phyloP scores from a whole-genome alignment of 2,113 vertebrate species.

The Malurus melanocephalus region DNA sequence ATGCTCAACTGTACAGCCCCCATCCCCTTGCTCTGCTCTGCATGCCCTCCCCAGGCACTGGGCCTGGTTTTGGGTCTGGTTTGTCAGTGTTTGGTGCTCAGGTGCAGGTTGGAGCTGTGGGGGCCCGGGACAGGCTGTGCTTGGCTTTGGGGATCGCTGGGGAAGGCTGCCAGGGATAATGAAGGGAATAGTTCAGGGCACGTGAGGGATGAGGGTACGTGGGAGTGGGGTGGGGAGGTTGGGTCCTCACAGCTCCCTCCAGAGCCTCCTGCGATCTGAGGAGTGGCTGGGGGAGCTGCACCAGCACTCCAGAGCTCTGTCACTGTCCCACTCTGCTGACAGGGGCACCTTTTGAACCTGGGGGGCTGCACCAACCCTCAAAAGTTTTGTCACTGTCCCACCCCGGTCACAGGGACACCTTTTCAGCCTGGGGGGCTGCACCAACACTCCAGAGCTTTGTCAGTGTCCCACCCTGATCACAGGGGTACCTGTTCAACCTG shows the following conservation, averaged over 20 bases:
- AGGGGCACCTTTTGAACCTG: background rate
- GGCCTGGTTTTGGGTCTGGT: background rate
- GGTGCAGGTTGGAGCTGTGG: background rate
- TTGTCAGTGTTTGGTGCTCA: background rate
- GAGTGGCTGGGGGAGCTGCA: rapidly evolving
- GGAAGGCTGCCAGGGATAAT: background rate
- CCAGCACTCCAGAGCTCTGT: background rate
- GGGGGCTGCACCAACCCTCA: no score
- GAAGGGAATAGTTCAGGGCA: background rate
- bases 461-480: rapidly evolving
- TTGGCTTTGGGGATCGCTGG: background rate
- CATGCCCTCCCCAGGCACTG: background rate
- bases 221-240: background rate
- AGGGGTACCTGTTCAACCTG: background rate
- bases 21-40: background rate
- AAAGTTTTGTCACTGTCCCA: no score
- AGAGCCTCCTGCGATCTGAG: background rate
- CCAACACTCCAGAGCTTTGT: background rate
- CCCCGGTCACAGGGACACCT: rapidly evolving
- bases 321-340: rapidly evolving
- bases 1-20: background rate
- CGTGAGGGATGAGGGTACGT: rapidly evolving
- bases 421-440: background rate
- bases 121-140: rapidly evolving
- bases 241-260: background rate